Conservation (phyloP, 2,888 invertebrate genomes). For the Polymixis flavicincta region DNA sequence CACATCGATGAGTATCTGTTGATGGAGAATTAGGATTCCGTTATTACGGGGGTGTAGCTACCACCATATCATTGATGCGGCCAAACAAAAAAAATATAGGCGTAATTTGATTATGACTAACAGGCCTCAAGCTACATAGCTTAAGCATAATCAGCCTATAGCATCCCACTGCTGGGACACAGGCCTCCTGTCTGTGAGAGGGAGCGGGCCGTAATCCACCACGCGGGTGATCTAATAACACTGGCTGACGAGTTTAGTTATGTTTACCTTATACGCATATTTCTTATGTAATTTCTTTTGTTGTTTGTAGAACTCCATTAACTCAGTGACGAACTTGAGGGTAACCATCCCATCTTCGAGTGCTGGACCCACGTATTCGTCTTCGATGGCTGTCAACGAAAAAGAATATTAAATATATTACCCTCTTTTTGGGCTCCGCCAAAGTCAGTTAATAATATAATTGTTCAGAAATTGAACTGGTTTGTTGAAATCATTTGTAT, state of each 20-base stretch:
- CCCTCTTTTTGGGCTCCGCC: neutral
- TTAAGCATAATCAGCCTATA: no score
- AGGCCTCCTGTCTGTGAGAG: no score
- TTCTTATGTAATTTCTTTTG: conserved; percentile 98
- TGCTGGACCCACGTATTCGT: conserved; percentile 97
- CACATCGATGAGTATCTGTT: conserved; percentile 97
- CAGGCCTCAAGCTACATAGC: no score
- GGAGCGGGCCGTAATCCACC: no score
- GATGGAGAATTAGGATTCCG: conserved; percentile 66
- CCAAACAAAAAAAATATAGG: neutral
- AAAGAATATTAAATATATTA: neutral
- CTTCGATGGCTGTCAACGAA: conserved; percentile 95
- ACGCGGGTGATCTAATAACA: neutral
- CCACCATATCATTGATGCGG: neutral
- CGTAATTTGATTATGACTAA: no score
- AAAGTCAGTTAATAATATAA: neutral
- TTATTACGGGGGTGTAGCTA: neutral
- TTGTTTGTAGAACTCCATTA: conserved; percentile 97
- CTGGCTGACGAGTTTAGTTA: neutral
- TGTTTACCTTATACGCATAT: conserved; percentile 97
- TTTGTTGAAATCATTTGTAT: neutral
- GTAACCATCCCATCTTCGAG: conserved; percentile 97
- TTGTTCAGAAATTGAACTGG: neutral
- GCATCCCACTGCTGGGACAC: no score
- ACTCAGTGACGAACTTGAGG: conserved; percentile 95